These are phyloP conservation scores for Melanargia galathea DNA, from an alignment of 2,888 invertebrate species.

Conservation along the genomic window DNA sequence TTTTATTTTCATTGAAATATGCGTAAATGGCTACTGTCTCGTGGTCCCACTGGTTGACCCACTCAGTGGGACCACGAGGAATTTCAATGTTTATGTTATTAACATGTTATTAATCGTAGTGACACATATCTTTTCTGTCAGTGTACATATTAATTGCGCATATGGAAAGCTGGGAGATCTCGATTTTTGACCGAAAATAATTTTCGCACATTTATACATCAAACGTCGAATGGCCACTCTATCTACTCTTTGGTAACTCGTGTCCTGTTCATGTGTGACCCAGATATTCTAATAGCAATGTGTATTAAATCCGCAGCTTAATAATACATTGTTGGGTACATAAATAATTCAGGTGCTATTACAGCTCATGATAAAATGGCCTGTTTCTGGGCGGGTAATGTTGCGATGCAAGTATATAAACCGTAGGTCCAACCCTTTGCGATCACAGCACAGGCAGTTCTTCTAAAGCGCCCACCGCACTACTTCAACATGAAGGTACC, in stretches of 20 bases:
- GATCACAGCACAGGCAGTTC: conserved; percentile 58
- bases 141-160: too few species aligned
- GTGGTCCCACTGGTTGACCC: too few species aligned
- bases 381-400: conserved; percentile 59
- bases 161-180: too few species aligned
- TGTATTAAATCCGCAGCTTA: conserved; percentile 38
- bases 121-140: too few species aligned
- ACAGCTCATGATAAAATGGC: conserved; percentile 54
- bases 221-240: too few species aligned
- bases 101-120: too few species aligned
- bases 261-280: conserved; percentile 33
- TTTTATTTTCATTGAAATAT: too few species aligned
- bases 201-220: too few species aligned
- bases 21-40: background rate
- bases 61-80: too few species aligned
- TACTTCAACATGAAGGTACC: conserved; percentile 72
- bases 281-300: conserved; percentile 38
- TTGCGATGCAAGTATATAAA: conserved; percentile 61
- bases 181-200: too few species aligned
- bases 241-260: background rate
- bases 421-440: conserved; percentile 56
- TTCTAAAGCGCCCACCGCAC: conserved; percentile 52
- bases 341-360: conserved; percentile 49
- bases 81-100: too few species aligned
- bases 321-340: conserved; percentile 39